These are phyloP conservation scores for Poeciliopsis paucimaculata DNA, from an alignment of 2,797 vertebrate species.

Conservation along the genomic window DNA sequence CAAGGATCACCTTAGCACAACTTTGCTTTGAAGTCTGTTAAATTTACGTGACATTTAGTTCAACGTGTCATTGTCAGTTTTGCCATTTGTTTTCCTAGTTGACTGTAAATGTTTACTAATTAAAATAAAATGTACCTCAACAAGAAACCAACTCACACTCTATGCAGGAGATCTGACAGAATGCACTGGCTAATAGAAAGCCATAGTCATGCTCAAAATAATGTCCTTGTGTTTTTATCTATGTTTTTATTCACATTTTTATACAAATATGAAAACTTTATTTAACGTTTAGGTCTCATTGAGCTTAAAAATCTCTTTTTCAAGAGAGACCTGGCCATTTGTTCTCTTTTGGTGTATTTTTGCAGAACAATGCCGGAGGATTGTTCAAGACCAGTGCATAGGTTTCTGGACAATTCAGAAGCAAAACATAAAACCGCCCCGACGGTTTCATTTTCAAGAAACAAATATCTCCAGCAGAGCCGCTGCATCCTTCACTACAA, in stretches of 20 bases:
- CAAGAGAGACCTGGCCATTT: too few relatives aligned
- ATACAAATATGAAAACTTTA: neutral
- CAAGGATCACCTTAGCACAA: constrained; percentile 5
- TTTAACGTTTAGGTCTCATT: too few relatives aligned
- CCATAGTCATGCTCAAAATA: neutral
- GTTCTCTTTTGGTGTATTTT: neutral
- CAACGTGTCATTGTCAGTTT: neutral
- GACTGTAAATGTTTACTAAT: neutral
- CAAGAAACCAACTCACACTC: neutral
- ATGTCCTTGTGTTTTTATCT: neutral
- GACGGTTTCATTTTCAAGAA: neutral
- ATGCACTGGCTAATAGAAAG: neutral
- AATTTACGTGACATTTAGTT: neutral
- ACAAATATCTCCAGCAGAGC: neutral
- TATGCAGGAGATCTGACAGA: neutral
- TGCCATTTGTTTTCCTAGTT: neutral
- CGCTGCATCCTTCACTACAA: neutral
- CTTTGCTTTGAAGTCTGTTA: neutral
- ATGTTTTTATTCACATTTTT: neutral
- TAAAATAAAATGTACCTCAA: neutral
- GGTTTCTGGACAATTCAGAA: neutral
- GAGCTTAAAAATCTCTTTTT: too few relatives aligned
- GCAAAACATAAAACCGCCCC: neutral
- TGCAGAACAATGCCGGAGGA: neutral
- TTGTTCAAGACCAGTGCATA: neutral